Percentiles rank a stretch among this genome's conserved stretches.
phyloP scores from a whole-genome alignment of 2,888 invertebrate species.

The Glaucopsyche alexis region DNA sequence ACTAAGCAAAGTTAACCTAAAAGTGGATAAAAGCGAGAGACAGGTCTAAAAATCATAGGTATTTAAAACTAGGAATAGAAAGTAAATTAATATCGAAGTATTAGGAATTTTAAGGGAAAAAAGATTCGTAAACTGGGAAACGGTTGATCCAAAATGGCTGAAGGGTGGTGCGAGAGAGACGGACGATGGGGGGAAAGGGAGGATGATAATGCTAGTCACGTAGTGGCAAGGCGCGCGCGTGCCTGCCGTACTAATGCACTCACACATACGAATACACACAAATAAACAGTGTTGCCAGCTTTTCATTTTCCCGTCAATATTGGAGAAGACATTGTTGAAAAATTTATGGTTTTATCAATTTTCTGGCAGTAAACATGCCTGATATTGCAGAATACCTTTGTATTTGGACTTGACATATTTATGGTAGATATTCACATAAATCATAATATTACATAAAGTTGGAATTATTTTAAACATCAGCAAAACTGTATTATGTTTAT shows the following conservation, averaged over 20 bases:
- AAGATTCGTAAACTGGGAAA: constrained; percentile 75
- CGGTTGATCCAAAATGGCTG: constrained; percentile 74
- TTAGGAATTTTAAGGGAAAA: constrained; percentile 71
- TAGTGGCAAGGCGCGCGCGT: constrained; percentile 76
- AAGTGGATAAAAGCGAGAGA: neutral
- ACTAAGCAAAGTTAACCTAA: neutral
- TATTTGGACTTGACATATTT: neutral
- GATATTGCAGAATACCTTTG: neutral
- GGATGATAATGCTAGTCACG: constrained; percentile 79
- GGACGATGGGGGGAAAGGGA: constrained; percentile 70
- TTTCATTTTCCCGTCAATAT: constrained; percentile 26
- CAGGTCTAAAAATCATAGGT: neutral
- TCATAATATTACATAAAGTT: neutral
- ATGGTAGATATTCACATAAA: neutral
- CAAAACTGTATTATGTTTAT: too few relatives aligned
- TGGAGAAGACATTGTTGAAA: constrained; percentile 26
- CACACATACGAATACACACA: constrained; percentile 61
- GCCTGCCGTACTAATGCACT: constrained; percentile 75
- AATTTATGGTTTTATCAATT: constrained; percentile 17
- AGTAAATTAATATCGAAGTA: constrained; percentile 45
- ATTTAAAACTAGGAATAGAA: neutral
- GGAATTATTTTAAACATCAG: neutral
- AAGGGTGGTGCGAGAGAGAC: constrained; percentile 68
- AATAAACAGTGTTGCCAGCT: constrained; percentile 24
- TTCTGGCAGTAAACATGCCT: constrained; percentile 5